Conservation (phyloP, 2,888 invertebrate species). For the Priocnemis perturbator region DNA sequence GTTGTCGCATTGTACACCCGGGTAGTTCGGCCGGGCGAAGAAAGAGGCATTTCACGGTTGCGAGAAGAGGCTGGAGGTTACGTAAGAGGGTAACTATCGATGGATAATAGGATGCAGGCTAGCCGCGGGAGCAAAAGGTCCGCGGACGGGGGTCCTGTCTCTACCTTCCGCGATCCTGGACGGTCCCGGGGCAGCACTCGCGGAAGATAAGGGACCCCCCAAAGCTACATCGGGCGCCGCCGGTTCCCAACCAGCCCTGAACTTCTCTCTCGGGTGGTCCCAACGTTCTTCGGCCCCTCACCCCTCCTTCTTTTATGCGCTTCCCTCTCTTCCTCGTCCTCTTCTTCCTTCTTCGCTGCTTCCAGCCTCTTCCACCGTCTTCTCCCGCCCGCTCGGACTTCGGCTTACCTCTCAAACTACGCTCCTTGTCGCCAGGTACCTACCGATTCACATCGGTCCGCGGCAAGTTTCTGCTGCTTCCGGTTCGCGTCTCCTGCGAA, state of each 20-base stretch:
- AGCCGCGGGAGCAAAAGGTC: slow-evolving; percentile 44
- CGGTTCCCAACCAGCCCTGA: slow-evolving; percentile 70
- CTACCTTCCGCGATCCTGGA: slow-evolving; percentile 55
- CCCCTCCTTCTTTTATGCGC: slow-evolving; percentile 45
- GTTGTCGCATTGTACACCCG: no score
- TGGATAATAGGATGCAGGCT: slow-evolving; percentile 65
- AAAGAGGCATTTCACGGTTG: neutral
- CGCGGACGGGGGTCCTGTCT: slow-evolving; percentile 44
- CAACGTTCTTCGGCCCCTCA: slow-evolving; percentile 57
- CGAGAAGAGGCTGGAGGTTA: slow-evolving; percentile 16
- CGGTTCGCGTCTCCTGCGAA: no score
- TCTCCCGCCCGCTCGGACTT: slow-evolving; percentile 7
- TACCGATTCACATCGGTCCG: no score
- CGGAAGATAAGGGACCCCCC: slow-evolving; percentile 73
- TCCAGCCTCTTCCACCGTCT: slow-evolving; percentile 27
- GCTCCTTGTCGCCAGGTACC: no score
- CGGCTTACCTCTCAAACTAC: no score
- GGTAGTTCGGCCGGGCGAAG: neutral
- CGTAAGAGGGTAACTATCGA: slow-evolving; percentile 46
- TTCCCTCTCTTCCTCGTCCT: slow-evolving; percentile 16
- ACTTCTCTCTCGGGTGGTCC: slow-evolving; percentile 73
- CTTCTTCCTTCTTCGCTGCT: slow-evolving; percentile 23
- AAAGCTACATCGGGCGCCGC: slow-evolving; percentile 71
- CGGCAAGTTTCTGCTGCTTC: no score
- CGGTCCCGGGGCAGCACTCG: slow-evolving; percentile 52